These are phyloP conservation scores for Lindbergichthys nudifrons DNA, from an alignment of 2,797 vertebrate species.

Conservation along the genomic window DNA sequence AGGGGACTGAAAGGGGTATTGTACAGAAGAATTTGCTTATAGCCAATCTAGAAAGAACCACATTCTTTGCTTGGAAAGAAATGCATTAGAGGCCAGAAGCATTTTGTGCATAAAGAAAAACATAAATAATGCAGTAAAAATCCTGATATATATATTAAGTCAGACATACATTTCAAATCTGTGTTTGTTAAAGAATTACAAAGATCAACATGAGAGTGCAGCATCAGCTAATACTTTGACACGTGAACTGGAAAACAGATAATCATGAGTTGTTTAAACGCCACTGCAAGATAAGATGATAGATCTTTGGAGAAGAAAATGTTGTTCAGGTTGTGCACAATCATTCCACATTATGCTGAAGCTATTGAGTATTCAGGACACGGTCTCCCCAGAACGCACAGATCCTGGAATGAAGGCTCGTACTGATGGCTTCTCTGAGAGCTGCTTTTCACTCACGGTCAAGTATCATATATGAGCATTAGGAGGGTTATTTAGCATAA, in stretches of 20 bases:
- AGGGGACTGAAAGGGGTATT: slow-evolving; percentile 35
- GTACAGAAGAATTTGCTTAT: slow-evolving; percentile 53
- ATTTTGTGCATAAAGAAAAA: slow-evolving; percentile 27
- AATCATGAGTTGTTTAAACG: slow-evolving; percentile 35
- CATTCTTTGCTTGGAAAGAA: slow-evolving; percentile 42
- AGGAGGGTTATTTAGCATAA: background rate
- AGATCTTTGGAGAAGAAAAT: slow-evolving; percentile 54
- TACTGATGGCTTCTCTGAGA: slow-evolving; percentile 40
- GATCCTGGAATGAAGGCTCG: slow-evolving; percentile 51
- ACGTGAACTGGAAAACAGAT: background rate
- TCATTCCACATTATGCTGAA: slow-evolving; percentile 67
- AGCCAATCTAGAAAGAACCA: slow-evolving; percentile 44
- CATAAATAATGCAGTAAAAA: background rate
- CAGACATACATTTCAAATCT: slow-evolving; percentile 1
- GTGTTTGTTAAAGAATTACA: background rate
- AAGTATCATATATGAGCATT: background rate
- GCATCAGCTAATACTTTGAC: slow-evolving; percentile 14
- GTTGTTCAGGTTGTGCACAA: slow-evolving; percentile 45
- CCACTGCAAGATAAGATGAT: slow-evolving; percentile 55
- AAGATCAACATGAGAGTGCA: background rate
- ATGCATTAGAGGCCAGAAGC: slow-evolving; percentile 23
- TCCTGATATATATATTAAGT: slow-evolving; percentile 4
- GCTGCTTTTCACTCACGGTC: slow-evolving; percentile 10
- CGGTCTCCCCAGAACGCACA: slow-evolving; percentile 55
- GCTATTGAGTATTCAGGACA: slow-evolving; percentile 78